Evolutionary conservation across 2,797 vertebrate genomes (phyloP), one percentile per base, ranked within the genome.

Genomic region (Poeciliopsis turneri): DNA sequence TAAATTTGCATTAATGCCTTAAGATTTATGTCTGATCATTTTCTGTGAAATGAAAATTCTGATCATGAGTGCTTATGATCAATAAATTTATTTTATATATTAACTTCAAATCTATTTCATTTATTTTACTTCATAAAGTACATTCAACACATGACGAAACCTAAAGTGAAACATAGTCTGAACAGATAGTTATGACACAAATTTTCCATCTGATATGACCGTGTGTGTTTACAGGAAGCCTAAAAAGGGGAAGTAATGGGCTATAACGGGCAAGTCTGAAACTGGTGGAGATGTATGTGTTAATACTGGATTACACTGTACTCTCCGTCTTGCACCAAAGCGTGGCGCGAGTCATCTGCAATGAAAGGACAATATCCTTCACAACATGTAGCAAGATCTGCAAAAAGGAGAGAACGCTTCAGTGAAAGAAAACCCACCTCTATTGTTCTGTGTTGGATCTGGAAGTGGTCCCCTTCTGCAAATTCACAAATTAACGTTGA

Each of bases 381-480:
- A 77, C 53, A 45, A 41, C 2, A 16, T 41, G 13, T 2, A 4
- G 39, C 9, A 45, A 70, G 28, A 70, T 16, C 41, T 45, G 41
- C n/a, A n/a, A 46, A 45, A 25, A 45, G 61, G 33, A 66, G 12
- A 64, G 7, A n/a, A 49, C 9, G 5, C 28, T 51, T 73, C 4
- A 53, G 51, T 39, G 18, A 70, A 53, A 68, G 47, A 84, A 45
- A 57, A 79, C 94, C 74, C 90, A 98, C 96, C 94, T 84, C 79
- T 88, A 1, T 68, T 78, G 0, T 47, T 93, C 72, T n/a, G 93
- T 78, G 89, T 84, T 6, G 96, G 97, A 53, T 91, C 73, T 66
- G 97, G 97, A 33, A 94, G 86, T 1, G 94, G 94, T 66, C 90
- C 96, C 87, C 97, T 96, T 93, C 97, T 99, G 83, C 20, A 86